A percentile compares a stretch with the other conserved stretches of the same genome.
phyloP scores from a whole-genome alignment of 2,888 invertebrate genomes.

The Caenorhabditis japonica region DNA sequence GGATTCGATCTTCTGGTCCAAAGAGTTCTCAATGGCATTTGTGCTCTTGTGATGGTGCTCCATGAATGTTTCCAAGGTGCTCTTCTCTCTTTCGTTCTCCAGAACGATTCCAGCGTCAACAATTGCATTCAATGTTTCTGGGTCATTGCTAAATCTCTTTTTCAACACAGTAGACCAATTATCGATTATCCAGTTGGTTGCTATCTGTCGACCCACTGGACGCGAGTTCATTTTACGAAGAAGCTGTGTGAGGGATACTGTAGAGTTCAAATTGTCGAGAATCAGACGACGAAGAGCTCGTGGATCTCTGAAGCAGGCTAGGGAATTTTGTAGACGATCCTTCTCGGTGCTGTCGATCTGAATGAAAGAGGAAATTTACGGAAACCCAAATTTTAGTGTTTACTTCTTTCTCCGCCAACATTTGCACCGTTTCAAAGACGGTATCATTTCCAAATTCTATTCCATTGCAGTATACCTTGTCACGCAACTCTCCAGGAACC shows the following conservation, averaged over 20 bases:
- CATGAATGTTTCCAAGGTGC: conserved; percentile 46
- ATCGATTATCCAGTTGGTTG: conserved; percentile 58
- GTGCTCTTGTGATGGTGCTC: conserved; percentile 50
- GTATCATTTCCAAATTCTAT: conserved; percentile 59
- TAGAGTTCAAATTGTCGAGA: conserved; percentile 31
- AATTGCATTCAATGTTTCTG: conserved; percentile 39
- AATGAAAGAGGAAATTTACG: too few species aligned
- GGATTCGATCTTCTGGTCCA: conserved; percentile 49
- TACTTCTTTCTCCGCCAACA: conserved; percentile 48
- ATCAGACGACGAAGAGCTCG: conserved; percentile 33
- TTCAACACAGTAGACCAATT: conserved; percentile 57
- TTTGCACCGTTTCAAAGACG: conserved; percentile 40
- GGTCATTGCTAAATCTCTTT: conserved; percentile 43
- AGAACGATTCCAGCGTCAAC: conserved; percentile 36
- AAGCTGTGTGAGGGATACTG: conserved; percentile 9
- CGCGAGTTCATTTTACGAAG: conserved; percentile 43
- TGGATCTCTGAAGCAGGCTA: conserved; percentile 52
- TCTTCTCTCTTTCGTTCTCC: conserved; percentile 47
- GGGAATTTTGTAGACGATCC: conserved; percentile 17
- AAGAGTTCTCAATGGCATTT: conserved; percentile 22
- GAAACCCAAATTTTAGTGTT: too few species aligned
- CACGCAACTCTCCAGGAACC: conserved; percentile 58
- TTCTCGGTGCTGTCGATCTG: conserved; percentile 39
- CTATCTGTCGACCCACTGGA: conserved; percentile 56
- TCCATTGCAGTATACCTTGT: conserved; percentile 62